Conservation (phyloP, 2,113 vertebrate species). For the Ellobius talpinus region DNA sequence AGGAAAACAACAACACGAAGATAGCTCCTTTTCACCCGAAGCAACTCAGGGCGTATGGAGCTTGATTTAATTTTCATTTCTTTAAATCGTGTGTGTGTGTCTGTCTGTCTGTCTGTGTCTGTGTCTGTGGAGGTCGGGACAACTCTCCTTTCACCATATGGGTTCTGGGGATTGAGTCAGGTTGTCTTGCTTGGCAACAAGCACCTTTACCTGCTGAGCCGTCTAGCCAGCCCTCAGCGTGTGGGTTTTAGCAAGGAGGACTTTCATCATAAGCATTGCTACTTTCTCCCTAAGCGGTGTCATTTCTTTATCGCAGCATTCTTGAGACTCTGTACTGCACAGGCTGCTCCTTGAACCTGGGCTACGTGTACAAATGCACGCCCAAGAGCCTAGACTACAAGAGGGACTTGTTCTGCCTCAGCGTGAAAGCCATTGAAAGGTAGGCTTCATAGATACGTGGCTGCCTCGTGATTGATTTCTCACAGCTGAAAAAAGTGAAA, state of each 20-base stretch:
- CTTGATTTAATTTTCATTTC: not conserved
- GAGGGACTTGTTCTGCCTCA: slow-evolving; percentile 87
- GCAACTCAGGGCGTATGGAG: not conserved
- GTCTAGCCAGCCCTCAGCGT: not conserved
- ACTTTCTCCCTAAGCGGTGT: not conserved
- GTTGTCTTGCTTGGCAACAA: not conserved
- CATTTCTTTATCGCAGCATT: slow-evolving; percentile 74
- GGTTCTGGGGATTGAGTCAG: not conserved
- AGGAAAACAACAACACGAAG: not conserved
- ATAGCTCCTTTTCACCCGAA: not conserved
- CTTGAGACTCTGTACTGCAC: slow-evolving; percentile 83
- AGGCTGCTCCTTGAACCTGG: slow-evolving; percentile 82
- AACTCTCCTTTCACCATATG: not conserved
- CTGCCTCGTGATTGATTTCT: not conserved
- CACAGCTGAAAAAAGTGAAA: not conserved
- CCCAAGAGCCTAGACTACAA: slow-evolving; percentile 86
- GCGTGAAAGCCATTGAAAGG: slow-evolving; percentile 85
- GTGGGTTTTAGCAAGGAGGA: not conserved
- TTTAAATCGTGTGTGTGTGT: not conserved
- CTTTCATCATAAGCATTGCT: fast-evolving
- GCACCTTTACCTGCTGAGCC: not conserved
- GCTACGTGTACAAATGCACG: slow-evolving; percentile 85
- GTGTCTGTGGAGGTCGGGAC: not conserved
- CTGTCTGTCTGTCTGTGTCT: not conserved
- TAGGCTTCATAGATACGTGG: slow-evolving; percentile 36